Percentiles rank a stretch among this genome's conserved stretches.
Conservation (phyloP, 2,888 invertebrate genomes). For the Encarsia formosa region DNA sequence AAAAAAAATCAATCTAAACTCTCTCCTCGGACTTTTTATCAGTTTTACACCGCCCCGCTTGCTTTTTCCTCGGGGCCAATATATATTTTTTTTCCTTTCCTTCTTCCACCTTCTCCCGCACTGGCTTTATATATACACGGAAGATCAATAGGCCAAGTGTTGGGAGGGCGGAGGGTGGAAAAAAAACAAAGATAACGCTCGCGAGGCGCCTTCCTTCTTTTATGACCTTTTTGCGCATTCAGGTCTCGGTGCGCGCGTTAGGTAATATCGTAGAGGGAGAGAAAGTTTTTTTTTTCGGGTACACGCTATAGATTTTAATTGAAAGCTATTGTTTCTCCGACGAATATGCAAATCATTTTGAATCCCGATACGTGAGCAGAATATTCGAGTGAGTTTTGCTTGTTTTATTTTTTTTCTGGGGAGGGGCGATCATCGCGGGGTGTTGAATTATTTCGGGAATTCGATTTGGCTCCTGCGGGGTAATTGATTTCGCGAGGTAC, state of each 20-base stretch:
- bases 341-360: constrained; percentile 52
- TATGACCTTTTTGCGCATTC: constrained; percentile 43
- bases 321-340: constrained; percentile 50
- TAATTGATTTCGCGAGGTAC: too few relatives aligned
- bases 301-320: constrained; percentile 15
- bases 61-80: constrained; percentile 9
- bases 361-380: constrained; percentile 28
- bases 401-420: not conserved
- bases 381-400: not conserved
- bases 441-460: constrained; percentile 18
- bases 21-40: constrained; percentile 7
- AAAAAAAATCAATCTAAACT: constrained; percentile 24
- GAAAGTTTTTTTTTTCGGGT: constrained; percentile 30
- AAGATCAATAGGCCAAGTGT: constrained; percentile 33
- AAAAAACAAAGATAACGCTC: constrained; percentile 35
- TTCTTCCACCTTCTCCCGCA: constrained; percentile 2
- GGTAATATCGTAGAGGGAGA: constrained; percentile 45
- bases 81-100: constrained; percentile 21
- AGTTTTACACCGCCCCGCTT: constrained; percentile 4
- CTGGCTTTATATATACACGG: constrained; percentile 26
- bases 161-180: not conserved
- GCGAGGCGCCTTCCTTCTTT: too few relatives aligned
- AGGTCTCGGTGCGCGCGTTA: constrained; percentile 41
- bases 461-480: too few relatives aligned
- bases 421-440: constrained; percentile 15